Evolutionary conservation across 2,113 vertebrate genomes (phyloP).

Genomic region (Origma solitaria): DNA sequence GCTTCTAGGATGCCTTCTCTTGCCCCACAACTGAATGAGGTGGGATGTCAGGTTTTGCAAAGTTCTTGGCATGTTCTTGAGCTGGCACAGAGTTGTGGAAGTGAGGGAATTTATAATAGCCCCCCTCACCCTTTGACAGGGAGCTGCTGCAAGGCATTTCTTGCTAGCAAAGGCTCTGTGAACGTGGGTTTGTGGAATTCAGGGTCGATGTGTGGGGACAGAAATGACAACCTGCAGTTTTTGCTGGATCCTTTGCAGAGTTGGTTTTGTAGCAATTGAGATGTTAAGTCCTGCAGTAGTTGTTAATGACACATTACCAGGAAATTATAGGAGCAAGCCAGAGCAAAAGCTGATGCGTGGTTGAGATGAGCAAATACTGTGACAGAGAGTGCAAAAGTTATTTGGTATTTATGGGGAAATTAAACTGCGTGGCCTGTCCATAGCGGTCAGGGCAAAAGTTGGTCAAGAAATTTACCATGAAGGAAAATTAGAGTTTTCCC

Average conservation of each 20-base stretch:
- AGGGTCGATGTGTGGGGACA: neutral
- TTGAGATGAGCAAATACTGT: neutral
- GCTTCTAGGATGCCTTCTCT: neutral
- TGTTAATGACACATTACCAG: neutral
- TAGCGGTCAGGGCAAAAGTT: neutral
- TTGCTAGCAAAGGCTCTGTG: neutral
- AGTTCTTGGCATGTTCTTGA: neutral
- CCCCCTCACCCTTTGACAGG: neutral
- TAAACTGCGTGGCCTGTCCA: neutral
- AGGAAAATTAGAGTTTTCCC: neutral
- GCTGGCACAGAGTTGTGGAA: neutral
- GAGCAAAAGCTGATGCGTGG: neutral
- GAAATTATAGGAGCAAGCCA: neutral
- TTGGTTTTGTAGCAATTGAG: neutral
- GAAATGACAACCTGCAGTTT: neutral
- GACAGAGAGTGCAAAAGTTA: neutral
- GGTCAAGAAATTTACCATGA: neutral
- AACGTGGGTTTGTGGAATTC: neutral
- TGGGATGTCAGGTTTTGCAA: neutral
- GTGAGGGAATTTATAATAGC: neutral
- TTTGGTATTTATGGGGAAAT: neutral
- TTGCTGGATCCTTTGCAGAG: neutral
- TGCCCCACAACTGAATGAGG: neutral
- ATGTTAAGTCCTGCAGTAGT: neutral
- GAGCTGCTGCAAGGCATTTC: neutral